These are phyloP conservation scores for Caenorhabditis virilis DNA, from an alignment of 2,888 invertebrate genomes.

Conservation along the genomic window DNA sequence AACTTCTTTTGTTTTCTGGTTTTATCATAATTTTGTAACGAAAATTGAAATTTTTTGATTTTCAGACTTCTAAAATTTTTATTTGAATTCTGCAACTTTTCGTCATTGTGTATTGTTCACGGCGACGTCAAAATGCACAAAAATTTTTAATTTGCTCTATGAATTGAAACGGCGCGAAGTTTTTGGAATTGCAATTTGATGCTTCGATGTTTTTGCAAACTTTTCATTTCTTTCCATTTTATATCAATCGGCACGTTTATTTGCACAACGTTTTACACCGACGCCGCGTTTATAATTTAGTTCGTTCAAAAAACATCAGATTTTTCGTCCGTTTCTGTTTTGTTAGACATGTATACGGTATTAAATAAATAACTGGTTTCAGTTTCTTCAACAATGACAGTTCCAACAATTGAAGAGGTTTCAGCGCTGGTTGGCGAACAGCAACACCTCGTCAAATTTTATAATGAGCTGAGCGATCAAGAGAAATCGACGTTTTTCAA, in stretches of 20 bases:
- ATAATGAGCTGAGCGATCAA: conserved; percentile 77
- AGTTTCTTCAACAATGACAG: background rate
- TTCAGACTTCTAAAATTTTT: background rate
- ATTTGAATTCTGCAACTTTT: background rate
- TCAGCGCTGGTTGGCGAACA: conserved; percentile 75
- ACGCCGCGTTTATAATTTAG: background rate
- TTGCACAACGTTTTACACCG: background rate
- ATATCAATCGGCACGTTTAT: background rate
- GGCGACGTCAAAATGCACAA: background rate
- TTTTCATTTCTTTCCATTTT: background rate
- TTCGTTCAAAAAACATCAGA: background rate
- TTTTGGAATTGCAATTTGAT: no score
- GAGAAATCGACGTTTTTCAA: conserved; percentile 69
- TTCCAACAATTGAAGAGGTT: conserved; percentile 42
- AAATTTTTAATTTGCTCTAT: background rate
- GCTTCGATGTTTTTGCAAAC: background rate
- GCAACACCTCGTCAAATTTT: conserved; percentile 82
- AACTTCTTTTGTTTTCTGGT: no score
- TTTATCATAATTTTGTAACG: no score
- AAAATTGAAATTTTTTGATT: background rate
- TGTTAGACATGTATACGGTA: no score
- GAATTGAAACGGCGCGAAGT: background rate
- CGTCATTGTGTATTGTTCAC: background rate
- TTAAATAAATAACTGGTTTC: no score
- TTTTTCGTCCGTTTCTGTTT: background rate